Evolutionary conservation across 2,113 vertebrate species (phyloP).

Genomic region (cattle (Bos taurus)): DNA sequence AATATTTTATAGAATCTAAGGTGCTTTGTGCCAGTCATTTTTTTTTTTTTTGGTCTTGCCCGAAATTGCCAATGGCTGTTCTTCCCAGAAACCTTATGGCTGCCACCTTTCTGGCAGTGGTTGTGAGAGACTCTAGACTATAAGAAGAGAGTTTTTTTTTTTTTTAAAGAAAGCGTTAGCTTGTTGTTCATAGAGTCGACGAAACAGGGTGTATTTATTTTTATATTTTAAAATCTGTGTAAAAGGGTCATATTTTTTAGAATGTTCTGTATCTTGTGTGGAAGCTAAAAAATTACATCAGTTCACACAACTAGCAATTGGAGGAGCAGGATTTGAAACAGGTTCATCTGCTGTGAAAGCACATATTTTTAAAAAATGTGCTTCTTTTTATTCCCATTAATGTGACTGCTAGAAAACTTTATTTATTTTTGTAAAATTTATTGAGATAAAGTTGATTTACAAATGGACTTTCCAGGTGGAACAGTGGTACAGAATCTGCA

Average conservation of each 20-base stretch:
- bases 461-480: not conserved
- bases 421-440: not conserved
- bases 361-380: not conserved
- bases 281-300: not conserved
- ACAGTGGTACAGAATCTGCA: not conserved
- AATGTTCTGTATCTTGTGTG: not conserved
- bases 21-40: not conserved
- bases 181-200: not conserved
- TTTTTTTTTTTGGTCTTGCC: not conserved
- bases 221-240: not conserved
- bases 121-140: not conserved
- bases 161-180: not conserved
- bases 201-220: not conserved
- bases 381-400: not conserved
- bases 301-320: not conserved
- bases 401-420: not conserved
- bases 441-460: not conserved
- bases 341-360: not conserved
- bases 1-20: not conserved
- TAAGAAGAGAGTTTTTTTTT: not conserved
- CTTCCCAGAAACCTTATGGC: not conserved
- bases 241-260: not conserved
- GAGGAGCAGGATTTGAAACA: not conserved
- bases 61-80: not conserved
- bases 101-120: not conserved